Conservation (phyloP, 37 sponge, comb jelly and placozoan genomes). For the Aphrocallistes beatrix region DNA sequence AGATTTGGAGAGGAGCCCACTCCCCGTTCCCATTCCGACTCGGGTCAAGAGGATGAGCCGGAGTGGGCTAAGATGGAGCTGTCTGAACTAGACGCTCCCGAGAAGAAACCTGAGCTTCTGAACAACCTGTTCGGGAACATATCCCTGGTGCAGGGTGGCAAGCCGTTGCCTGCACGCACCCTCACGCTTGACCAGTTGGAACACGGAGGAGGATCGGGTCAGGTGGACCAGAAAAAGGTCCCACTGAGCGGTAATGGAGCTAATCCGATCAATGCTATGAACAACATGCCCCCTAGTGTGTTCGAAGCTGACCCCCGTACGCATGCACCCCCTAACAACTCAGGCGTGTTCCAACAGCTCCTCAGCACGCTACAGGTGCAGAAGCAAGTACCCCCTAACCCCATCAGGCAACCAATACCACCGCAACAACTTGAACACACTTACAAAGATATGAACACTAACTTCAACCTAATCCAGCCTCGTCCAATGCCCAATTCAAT, state of each 20-base stretch:
- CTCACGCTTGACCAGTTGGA: not conserved
- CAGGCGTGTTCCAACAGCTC: not conserved
- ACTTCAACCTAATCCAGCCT: not conserved
- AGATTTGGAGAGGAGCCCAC: not conserved
- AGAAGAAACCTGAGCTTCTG: conserved; percentile 1
- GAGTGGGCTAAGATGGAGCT: not conserved
- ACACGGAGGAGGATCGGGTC: not conserved
- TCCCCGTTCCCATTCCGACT: not conserved
- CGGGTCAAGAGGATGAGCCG: not conserved
- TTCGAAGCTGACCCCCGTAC: not conserved
- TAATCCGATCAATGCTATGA: not conserved
- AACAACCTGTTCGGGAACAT: not conserved
- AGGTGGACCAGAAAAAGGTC: not conserved
- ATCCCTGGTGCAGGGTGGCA: not conserved
- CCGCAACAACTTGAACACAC: not conserved
- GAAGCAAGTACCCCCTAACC: not conserved
- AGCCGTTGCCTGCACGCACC: not conserved
- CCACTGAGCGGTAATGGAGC: not conserved
- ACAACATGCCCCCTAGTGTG: not conserved
- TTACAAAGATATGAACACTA: not conserved
- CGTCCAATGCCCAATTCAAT: not conserved
- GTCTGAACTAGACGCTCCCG: not conserved
- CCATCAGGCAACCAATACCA: not conserved
- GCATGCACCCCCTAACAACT: not conserved
- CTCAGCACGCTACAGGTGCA: not conserved